These are phyloP conservation scores for Trachurus trachurus DNA, from an alignment of 2,797 vertebrate genomes.

Conservation along the genomic window DNA sequence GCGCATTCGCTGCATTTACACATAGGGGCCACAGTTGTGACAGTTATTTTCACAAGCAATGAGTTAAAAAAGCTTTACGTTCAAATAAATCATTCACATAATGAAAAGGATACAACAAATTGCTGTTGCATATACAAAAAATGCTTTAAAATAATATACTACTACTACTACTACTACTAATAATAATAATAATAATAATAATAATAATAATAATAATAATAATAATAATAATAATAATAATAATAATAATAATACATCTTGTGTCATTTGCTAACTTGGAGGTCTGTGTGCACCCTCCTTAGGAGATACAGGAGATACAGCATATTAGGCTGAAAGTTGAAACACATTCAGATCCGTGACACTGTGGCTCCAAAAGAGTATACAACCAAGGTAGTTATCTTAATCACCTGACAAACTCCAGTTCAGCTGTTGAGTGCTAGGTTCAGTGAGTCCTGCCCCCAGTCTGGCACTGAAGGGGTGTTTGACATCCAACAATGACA, in stretches of 20 bases:
- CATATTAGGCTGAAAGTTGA: not conserved
- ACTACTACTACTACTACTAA: too few relatives aligned
- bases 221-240: too few relatives aligned
- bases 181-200: too few relatives aligned
- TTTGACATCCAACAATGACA: conserved; percentile 38
- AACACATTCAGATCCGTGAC: conserved; percentile 18
- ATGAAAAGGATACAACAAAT: not conserved
- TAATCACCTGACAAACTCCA: conserved; percentile 31
- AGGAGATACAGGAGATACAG: too few relatives aligned
- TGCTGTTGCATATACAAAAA: not conserved
- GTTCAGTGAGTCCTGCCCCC: conserved; percentile 19
- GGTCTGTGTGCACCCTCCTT: too few relatives aligned
- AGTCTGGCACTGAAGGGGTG: conserved; percentile 13
- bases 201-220: too few relatives aligned
- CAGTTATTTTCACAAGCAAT: not conserved
- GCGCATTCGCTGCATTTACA: not conserved
- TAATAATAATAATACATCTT: too few relatives aligned
- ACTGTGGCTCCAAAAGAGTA: conserved; percentile 17
- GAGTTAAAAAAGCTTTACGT: not conserved
- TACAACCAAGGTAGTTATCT: conserved; percentile 27
- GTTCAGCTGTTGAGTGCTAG: conserved; percentile 12
- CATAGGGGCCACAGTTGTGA: not conserved
- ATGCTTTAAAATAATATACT: not conserved
- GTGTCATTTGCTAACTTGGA: too few relatives aligned
- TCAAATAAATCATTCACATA: not conserved